These are phyloP conservation scores for Lacerta agilis DNA, from an alignment of 2,797 vertebrate species.

Conservation along the genomic window DNA sequence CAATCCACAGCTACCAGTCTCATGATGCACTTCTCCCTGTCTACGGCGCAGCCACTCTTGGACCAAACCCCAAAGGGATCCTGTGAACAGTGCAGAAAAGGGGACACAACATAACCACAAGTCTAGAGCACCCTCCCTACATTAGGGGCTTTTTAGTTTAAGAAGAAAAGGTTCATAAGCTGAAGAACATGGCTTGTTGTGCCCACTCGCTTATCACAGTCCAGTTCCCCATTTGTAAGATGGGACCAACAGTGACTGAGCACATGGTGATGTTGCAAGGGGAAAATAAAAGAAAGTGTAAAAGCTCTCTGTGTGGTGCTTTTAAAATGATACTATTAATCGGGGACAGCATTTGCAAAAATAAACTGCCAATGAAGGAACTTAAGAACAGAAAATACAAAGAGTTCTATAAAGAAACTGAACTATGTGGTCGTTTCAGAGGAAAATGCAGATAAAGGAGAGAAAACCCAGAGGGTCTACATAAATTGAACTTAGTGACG, in stretches of 20 bases:
- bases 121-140: background rate
- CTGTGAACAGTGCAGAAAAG: background rate
- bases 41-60: too few relatives aligned
- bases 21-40: background rate
- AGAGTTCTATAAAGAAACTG: background rate
- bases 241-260: background rate
- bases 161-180: too few relatives aligned
- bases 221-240: background rate
- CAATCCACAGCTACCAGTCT: background rate
- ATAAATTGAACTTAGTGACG: background rate
- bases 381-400: background rate
- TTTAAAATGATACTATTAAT: background rate
- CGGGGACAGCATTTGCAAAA: background rate
- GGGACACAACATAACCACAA: background rate
- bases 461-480: background rate
- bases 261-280: too few relatives aligned
- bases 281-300: too few relatives aligned
- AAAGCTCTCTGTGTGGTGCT: background rate
- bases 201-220: background rate
- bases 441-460: background rate
- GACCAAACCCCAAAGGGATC: background rate
- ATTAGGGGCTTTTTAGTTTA: too few relatives aligned
- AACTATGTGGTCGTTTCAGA: background rate
- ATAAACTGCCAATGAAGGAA: background rate
- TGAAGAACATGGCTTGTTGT: background rate